Conservation (phyloP, 2,888 invertebrate species). For the Limulus polyphemus region DNA sequence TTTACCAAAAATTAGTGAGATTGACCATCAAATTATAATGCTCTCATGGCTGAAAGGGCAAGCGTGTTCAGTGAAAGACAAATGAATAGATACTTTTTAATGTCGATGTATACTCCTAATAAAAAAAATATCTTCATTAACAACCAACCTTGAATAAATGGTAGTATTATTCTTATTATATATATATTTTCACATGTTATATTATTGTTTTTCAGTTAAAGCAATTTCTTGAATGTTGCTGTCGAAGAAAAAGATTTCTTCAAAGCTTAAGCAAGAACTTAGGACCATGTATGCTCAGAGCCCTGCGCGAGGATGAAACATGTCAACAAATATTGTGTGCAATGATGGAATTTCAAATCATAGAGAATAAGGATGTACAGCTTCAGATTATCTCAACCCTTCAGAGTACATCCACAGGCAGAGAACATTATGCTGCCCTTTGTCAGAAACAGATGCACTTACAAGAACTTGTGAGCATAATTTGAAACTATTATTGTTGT, state of each 20-base stretch:
- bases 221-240: conserved; percentile 51
- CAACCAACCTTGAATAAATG: too few relatives aligned
- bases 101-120: too few relatives aligned
- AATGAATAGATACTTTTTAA: too few relatives aligned
- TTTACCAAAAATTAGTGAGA: too few relatives aligned
- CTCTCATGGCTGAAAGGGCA: too few relatives aligned
- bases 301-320: conserved; percentile 47
- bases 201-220: conserved; percentile 33
- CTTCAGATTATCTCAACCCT: conserved; percentile 59
- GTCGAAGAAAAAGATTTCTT: conserved; percentile 56
- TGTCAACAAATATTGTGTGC: conserved; percentile 54
- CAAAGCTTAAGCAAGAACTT: conserved; percentile 54
- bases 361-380: conserved; percentile 44
- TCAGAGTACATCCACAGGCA: conserved; percentile 56
- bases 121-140: too few relatives aligned
- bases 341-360: conserved; percentile 60
- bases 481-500: too few relatives aligned
- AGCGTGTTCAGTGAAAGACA: too few relatives aligned
- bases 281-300: conserved; percentile 56
- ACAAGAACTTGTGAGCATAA: conserved; percentile 50
- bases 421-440: conserved; percentile 52
- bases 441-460: conserved; percentile 60
- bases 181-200: not conserved
- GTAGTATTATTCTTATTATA: not conserved
- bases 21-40: too few relatives aligned